Conservation (phyloP, 2,113 vertebrate species). For the Pterocles gutturalis region DNA sequence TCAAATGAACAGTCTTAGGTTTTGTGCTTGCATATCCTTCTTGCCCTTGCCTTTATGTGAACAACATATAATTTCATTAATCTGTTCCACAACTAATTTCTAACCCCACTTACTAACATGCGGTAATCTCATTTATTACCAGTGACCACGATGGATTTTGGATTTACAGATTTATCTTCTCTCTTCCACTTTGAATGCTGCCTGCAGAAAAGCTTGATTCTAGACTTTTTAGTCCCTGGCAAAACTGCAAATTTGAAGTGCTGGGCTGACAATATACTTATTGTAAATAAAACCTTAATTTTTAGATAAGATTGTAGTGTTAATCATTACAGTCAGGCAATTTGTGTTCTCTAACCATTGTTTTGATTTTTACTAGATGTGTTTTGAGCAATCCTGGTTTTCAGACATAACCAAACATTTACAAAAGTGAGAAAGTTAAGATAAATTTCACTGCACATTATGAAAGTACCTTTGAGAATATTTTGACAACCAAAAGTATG, state of each 20-base stretch:
- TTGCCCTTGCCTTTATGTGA: neutral
- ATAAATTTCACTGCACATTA: neutral
- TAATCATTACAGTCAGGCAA: neutral
- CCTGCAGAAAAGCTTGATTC: neutral
- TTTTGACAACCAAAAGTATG: neutral
- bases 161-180: neutral
- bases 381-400: neutral
- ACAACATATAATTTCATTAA: neutral
- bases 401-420: neutral
- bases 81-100: neutral
- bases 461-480: neutral
- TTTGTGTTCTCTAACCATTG: neutral
- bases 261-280: neutral
- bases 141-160: neutral
- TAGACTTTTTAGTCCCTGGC: neutral
- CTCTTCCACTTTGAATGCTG: neutral
- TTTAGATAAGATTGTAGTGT: neutral
- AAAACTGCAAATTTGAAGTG: neutral
- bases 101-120: neutral
- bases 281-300: neutral
- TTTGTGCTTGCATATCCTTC: neutral
- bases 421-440: neutral
- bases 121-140: neutral
- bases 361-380: neutral
- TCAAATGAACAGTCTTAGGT: neutral